Base-by-base conservation (phyloP, 2,888 invertebrate species). In the Leptarthrus brevirostris region DNA sequence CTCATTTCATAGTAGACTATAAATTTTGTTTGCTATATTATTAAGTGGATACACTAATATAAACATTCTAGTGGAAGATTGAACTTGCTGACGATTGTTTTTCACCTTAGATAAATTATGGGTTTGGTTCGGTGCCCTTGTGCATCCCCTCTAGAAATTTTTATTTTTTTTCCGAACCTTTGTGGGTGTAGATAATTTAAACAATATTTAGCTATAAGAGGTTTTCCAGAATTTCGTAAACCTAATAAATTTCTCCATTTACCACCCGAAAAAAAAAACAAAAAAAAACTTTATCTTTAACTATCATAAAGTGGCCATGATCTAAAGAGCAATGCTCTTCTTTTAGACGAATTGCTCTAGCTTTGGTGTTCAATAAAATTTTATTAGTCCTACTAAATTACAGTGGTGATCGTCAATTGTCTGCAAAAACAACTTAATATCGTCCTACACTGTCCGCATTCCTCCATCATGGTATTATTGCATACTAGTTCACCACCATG, bases 361-460 rank as follows among this genome's bases (percentile, higher is more conserved):
- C 14, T 44, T 44, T 47, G 64, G 44, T 14, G 14, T 5, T 0
- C 12, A 12, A 64, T 64, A 64, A 64, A 44, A 47, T 44, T 64
- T 64, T 64, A 64, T 64, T 24, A n/a, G 12, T 10, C 18, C 58
- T 34, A 20, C 18, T 58, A 58, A 20, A 58, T 58, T 34, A 12
- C 34, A 36, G 10, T 36, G 20, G 12, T 20, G 40, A 54, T 5
- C 26, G 18, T 3, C 40, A 3, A 40, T 40, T 58, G 16, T 36
- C 34, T 36, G 20, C 16, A 22, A 22, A 64, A 44, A 44, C 10
- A 18, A 34, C 58, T 47, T n/a, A 26, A 44, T 47, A 14, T 24
- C 16, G 2, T 64, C 64, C 64, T 44, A 64, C 64, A 47, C n/a
- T 10, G 44, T 64, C 64, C 64, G 64, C 64, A 40, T 64, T 64